A percentile compares a stretch with the other conserved stretches of the same genome.
phyloP scores from a whole-genome alignment of 2,113 vertebrate genomes.

The Odontophorus gujanensis region DNA sequence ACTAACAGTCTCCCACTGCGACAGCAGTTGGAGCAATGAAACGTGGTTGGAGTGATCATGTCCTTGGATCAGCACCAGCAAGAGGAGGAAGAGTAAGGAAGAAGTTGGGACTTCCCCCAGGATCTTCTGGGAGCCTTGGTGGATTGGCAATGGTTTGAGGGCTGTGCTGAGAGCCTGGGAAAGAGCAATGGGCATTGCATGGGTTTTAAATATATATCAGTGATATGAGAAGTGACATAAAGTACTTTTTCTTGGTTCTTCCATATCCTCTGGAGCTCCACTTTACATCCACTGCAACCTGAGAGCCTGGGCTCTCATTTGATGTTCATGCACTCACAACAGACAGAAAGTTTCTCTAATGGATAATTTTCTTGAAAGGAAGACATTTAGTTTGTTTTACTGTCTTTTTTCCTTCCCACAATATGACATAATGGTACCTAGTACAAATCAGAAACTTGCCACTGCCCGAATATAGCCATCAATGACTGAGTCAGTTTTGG shows the following conservation, averaged over 20 bases:
- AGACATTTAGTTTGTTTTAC: background rate
- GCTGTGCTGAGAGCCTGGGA: background rate
- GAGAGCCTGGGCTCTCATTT: background rate
- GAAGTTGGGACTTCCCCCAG: background rate
- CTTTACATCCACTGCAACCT: background rate
- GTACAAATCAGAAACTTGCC: background rate
- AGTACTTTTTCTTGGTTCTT: background rate
- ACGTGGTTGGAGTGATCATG: background rate
- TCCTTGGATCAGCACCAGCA: background rate
- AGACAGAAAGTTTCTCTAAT: background rate
- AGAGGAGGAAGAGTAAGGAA: background rate
- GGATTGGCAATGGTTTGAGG: background rate
- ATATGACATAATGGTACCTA: background rate
- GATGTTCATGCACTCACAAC: background rate
- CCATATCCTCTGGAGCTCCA: background rate
- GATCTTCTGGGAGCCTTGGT: background rate
- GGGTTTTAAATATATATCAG: background rate
- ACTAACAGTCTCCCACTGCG: background rate
- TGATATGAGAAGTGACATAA: background rate
- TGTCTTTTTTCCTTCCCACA: background rate
- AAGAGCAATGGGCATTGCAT: background rate
- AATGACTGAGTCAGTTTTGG: background rate
- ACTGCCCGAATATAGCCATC: background rate
- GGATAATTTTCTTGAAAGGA: background rate
- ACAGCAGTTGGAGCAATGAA: background rate